Evolutionary conservation across 1,140 invertebrate species (phyloP).

Genomic region (Zaprionus capensis): DNA sequence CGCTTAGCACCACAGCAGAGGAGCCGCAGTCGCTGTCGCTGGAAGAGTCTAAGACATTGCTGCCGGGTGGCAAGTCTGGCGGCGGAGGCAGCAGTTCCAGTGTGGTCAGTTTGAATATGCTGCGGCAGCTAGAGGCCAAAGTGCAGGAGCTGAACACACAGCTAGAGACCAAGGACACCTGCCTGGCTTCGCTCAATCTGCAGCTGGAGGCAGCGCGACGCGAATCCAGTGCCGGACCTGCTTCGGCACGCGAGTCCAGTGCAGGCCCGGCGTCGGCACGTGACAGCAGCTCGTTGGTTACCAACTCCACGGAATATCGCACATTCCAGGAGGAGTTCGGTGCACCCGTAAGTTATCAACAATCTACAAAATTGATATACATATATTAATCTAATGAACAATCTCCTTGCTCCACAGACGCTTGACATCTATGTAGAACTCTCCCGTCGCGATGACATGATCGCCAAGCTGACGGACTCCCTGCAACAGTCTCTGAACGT

Average conservation of each 20-base stretch:
- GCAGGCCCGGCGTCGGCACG: conserved; percentile 70
- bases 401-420: conserved; percentile 84
- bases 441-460: conserved; percentile 86
- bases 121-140: conserved; percentile 75
- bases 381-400: too few species aligned
- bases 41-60: conserved; percentile 66
- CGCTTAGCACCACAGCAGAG: conserved; percentile 67
- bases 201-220: conserved; percentile 84
- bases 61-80: conserved; percentile 13
- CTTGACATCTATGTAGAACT: conserved; percentile 87
- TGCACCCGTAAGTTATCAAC: conserved; percentile 62
- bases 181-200: conserved; percentile 82
- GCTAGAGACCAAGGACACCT: conserved; percentile 84
- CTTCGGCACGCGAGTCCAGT: conserved; percentile 75
- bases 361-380: too few species aligned
- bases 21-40: conserved; percentile 70
- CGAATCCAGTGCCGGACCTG: conserved; percentile 63
- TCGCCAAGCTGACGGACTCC: conserved; percentile 87
- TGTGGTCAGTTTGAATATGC: conserved; percentile 71
- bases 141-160: conserved; percentile 84
- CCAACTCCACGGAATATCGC: conserved; percentile 85
- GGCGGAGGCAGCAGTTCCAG: conserved; percentile 54
- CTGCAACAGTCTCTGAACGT: conserved; percentile 86
- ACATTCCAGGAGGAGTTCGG: conserved; percentile 85
- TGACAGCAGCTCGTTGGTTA: conserved; percentile 80